phyloP scores from a whole-genome alignment of 2,888 invertebrate genomes.

The Prosopocoilus inquinatus region DNA sequence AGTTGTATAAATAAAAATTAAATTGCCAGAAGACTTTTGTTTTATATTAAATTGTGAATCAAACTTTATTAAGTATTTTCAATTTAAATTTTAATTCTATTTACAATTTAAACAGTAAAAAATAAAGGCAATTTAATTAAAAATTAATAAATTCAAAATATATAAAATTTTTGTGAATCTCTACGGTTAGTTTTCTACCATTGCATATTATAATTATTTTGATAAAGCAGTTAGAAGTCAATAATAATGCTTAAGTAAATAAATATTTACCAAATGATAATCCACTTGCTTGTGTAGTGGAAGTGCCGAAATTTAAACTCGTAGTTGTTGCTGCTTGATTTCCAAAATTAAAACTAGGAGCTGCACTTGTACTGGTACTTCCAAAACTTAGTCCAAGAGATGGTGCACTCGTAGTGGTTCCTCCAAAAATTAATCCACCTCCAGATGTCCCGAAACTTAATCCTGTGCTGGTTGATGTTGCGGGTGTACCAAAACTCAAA shows the following conservation, averaged over 20 bases:
- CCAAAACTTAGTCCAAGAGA: slow-evolving; percentile 37
- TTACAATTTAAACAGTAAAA: no score
- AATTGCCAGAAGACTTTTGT: no score
- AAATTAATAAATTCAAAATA: no score
- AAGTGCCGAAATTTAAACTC: slow-evolving; percentile 18
- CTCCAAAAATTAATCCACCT: slow-evolving; percentile 35
- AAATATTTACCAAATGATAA: slow-evolving; percentile 21
- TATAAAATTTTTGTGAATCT: no score
- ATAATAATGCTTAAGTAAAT: not conserved
- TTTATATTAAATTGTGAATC: no score
- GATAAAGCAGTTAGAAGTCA: no score
- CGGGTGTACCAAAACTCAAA: slow-evolving; percentile 11
- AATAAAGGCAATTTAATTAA: no score
- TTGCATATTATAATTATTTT: no score
- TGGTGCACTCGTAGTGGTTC: slow-evolving; percentile 30
- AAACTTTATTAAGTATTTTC: no score
- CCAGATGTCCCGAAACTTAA: slow-evolving; percentile 25
- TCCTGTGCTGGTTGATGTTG: slow-evolving; percentile 24
- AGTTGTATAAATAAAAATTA: no score
- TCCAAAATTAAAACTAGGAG: slow-evolving; percentile 37
- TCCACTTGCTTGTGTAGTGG: slow-evolving; percentile 20
- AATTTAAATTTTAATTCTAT: no score
- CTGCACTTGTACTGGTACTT: slow-evolving; percentile 27
- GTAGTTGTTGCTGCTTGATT: slow-evolving; percentile 30
- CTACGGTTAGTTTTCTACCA: no score